A percentile compares a stretch with the other conserved stretches of the same genome.
Conservation (phyloP, 2,888 invertebrate species). For the Argyresthia albistria region DNA sequence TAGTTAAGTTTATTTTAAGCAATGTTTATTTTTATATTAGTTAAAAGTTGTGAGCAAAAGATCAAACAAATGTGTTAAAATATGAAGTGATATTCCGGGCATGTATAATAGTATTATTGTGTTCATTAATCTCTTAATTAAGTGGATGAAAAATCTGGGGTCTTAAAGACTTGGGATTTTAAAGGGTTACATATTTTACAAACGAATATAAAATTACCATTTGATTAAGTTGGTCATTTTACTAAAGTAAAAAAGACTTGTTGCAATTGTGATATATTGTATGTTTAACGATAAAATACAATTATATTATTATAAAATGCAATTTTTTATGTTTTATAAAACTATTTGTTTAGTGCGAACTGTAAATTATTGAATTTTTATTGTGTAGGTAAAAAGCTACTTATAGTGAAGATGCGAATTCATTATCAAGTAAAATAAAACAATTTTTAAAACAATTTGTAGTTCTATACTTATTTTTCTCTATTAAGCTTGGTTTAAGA, state of each 20-base stretch:
- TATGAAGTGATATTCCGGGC: no score
- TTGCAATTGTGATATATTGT: background rate
- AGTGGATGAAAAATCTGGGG: no score
- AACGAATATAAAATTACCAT: background rate
- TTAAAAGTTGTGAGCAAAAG: background rate
- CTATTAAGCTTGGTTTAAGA: no score
- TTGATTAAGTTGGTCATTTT: background rate
- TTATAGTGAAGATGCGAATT: background rate
- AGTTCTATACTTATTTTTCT: background rate
- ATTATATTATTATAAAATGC: background rate
- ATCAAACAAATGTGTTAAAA: no score
- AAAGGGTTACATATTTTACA: background rate
- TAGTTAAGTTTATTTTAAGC: background rate
- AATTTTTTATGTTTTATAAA: background rate
- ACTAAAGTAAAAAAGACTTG: background rate
- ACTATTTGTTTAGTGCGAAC: background rate
- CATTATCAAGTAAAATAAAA: background rate
- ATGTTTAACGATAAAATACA: constrained; percentile 1
- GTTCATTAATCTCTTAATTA: no score
- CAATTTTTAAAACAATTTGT: background rate
- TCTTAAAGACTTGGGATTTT: no score
- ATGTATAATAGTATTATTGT: no score
- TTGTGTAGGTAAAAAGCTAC: background rate
- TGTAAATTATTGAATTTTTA: constrained; percentile 1
- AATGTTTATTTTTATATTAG: background rate